Base-by-base conservation (phyloP, 2,113 vertebrate species). In the Xiphophorus couchianus region DNA sequence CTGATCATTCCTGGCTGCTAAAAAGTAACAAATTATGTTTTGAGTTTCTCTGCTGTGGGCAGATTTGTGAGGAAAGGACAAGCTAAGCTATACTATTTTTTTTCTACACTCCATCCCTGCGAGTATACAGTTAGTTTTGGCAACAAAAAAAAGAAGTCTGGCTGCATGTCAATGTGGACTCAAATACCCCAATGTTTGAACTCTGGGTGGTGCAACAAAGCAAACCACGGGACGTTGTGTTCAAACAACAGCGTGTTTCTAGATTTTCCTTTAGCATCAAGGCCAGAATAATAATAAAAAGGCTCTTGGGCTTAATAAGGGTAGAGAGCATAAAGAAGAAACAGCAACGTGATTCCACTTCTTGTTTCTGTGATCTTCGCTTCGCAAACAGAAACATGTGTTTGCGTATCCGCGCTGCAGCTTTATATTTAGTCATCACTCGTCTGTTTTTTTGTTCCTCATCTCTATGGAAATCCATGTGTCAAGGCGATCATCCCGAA, bases 121-220 rank as follows among this genome's bases (percentile, higher is more conserved):
- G 72, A 88, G 81, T 74, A 78, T 81, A 76, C 73, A 76, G 84
- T 88, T 92, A 76, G 85, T 81, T 90, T 90, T 86, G 88, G 89
- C 84, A 69, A 42, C 3, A 42, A 3, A 42, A 4, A 15, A 5
- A 42, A 42, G 17, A 69, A 71, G 74, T 71, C 81, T 81, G 86
- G 76, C 69, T n/a, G 78, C 15, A 60, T 84, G 77, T 90, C 90
- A 90, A 84, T 73, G 73, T 31, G 37, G 73, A 33, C 73, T 69
- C 89, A 90, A 85, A 90, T 78, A 90, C 62, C 69, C 76, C 62
- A 44, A 79, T 90, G 90, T 93, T 90, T 91, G 90, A 86, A 51
- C 83, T 91, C 78, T 84, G 88, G 85, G 82, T 81, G 86, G 78
- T 76, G 84, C 76, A 64, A 61, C 81, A 82, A 90, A 90, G 82